Percentiles rank a stretch among this genome's conserved stretches.
phyloP scores from a whole-genome alignment of 1,140 invertebrate species.

The Caerostris darwini region DNA sequence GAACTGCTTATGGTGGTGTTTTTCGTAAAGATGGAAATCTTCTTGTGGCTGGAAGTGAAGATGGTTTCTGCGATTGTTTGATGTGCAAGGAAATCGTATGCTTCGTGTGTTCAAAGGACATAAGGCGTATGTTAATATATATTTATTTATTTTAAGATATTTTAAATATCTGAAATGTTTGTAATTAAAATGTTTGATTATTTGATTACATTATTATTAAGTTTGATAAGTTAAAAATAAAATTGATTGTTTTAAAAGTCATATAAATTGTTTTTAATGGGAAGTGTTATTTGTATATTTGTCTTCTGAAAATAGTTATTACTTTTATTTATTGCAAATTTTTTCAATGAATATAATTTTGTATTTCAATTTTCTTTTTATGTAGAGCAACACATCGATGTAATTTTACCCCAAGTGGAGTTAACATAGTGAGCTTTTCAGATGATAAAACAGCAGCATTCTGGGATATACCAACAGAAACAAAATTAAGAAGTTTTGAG shows the following conservation, averaged over 20 bases:
- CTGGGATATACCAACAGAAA: conserved; percentile 89
- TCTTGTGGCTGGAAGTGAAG: conserved; percentile 93
- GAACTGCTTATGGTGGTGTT: conserved; percentile 91
- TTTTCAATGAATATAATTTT: no score
- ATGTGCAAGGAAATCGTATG: conserved; percentile 89
- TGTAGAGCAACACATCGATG: conserved; percentile 89
- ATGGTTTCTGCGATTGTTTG: conserved; percentile 94
- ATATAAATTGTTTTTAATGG: no score
- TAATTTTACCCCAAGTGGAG: conserved; percentile 90
- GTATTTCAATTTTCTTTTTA: conserved; percentile 79
- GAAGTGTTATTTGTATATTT: no score
- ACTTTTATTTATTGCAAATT: no score
- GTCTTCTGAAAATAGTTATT: no score
- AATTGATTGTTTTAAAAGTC: no score
- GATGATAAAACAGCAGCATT: conserved; percentile 94
- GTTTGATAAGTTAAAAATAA: no score
- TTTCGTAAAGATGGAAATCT: conserved; percentile 93
- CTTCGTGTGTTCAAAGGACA: conserved; percentile 89
- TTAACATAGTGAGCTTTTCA: conserved; percentile 93
- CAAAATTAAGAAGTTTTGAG: conserved; percentile 55
- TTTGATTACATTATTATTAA: no score
- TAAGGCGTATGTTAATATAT: conserved; percentile 82
- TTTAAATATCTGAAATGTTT: no score
- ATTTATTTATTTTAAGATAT: no score
- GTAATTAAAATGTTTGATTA: no score